Conservation (phyloP, 2,113 vertebrate genomes). For the Tychaedon coryphoeus region DNA sequence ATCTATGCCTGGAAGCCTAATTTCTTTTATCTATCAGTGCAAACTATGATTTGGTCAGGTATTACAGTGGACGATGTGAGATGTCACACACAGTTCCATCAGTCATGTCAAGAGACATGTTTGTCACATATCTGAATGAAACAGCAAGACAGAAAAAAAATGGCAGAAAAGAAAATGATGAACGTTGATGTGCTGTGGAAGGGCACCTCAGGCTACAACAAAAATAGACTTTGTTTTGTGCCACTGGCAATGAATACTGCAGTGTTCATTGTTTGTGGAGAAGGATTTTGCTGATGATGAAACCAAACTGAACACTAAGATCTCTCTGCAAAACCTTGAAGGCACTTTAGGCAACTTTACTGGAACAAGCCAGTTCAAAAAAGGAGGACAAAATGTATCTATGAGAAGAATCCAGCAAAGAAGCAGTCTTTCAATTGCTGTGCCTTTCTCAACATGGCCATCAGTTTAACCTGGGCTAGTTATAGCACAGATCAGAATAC, state of each 20-base stretch:
- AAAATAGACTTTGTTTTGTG: conserved; percentile 42
- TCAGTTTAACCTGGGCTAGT: not conserved
- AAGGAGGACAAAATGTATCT: not conserved
- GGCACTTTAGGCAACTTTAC: not conserved
- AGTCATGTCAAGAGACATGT: not conserved
- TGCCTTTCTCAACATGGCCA: not conserved
- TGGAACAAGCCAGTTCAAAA: not conserved
- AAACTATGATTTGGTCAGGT: not conserved
- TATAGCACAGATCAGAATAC: not conserved
- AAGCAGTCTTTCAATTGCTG: not conserved
- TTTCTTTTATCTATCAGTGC: not conserved
- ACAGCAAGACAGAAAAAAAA: conserved; percentile 20
- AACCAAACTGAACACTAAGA: not conserved
- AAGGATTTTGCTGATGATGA: conserved; percentile 38
- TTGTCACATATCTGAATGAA: conserved; percentile 23
- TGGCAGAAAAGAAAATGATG: conserved; percentile 39
- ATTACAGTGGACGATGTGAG: not conserved
- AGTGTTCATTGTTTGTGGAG: conserved; percentile 25
- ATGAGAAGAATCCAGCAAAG: not conserved
- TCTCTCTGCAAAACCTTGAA: not conserved
- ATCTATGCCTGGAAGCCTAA: not conserved
- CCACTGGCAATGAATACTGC: conserved; percentile 5
- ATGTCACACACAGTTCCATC: not conserved
- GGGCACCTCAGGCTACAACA: conserved; percentile 12
- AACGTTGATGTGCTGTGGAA: not conserved